Base-by-base conservation (phyloP, 2,888 invertebrate genomes). In the Apeira syringaria region DNA sequence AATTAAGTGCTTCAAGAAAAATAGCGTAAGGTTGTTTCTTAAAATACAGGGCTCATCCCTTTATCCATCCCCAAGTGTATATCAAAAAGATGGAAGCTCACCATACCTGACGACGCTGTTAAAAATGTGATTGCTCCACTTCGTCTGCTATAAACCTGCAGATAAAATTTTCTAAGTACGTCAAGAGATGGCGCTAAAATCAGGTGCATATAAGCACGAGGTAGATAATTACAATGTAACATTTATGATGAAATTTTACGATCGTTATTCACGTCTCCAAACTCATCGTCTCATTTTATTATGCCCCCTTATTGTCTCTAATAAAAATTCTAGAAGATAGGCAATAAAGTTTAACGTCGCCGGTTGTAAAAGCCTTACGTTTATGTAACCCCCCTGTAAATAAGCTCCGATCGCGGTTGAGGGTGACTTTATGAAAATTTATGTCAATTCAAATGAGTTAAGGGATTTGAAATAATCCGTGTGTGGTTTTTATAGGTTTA, bases 291-390 rank as follows among this genome's bases (percentile, higher is more conserved):
- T 75, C 63, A 74, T 76, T 84, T 82, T 84, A 83, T 79, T 77
- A 78, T 68, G 64, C 56, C 61, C 34, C 76, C 77, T 81, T 85
- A 86, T 84, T 84, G 83, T 84, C 76, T 79, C 53, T 77, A 78
- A 83, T 86, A 83, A 84, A 84, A 82, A 80, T 74, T 77, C 71
- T 71, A 72, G 73, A 69, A 75, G 73, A 80, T 74, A 61, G 68
- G 60, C 71, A 62, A 73, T 83, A 84, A 84, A 82, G 69, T 74
- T 74, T 72, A 72, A 78, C 72, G 70, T 59, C 57, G 61, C 62
- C 55, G 52, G 69, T 61, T 63, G 67, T 77, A 73, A 75, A 72
- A 53, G 30, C 44, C 57, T 50, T 58, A 48, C 57, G 66, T 63
- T 65, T 68, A 74, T 76, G 74, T 73, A 71, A 62, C 52, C 50